Base-by-base conservation (phyloP, 2,888 invertebrate species). In the Phania funesta region DNA sequence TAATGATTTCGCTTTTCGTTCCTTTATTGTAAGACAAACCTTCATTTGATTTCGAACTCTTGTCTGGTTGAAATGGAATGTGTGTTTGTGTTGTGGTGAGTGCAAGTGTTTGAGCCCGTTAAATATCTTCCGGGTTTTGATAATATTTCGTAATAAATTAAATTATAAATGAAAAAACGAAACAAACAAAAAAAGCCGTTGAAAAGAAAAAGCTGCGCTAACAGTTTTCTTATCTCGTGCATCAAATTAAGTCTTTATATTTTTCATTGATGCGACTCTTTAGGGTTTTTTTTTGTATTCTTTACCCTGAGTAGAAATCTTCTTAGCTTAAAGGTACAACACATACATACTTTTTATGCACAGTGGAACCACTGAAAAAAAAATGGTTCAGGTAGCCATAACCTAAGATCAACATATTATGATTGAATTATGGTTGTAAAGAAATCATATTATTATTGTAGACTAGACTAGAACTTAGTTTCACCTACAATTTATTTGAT, bases 51-150 rank as follows among this genome's bases (percentile, higher is more conserved):
- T 65, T 65, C 1, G 13, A 60, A 38, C 16, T 50, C 16, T 44
- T 62, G 9, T 38, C n/a, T n/a, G 16, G 18, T n/a, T 67, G 22
- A 13, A 26, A 26, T 38, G 58, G 20, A 22, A 20, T 46, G 32
- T 3, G 8, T 29, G n/a, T 65, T 41, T 38, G 26, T 60, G 32
- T 3, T n/a, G 20, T 26, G 29, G 41, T 32, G 1, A 16, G 9
- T 56, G 52, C 24, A 32, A 58, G 38, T 44, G 3, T 68, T 67
- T 62, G 38, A 60, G 48, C 11, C 44, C 48, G 62, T 60, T 60
- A 46, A 74, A 70, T 78, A 70, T 78, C 78, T 82, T 82, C 82
- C 82, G 78, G 82, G 82, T 74, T 65, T 70, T 75, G 60, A 70
- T 75, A 78, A 70, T 58, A 52, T 78, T 78, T 74, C 46, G 78